These are phyloP conservation scores for Pardalotus punctatus DNA, from an alignment of 2,113 vertebrate genomes.

Conservation along the genomic window DNA sequence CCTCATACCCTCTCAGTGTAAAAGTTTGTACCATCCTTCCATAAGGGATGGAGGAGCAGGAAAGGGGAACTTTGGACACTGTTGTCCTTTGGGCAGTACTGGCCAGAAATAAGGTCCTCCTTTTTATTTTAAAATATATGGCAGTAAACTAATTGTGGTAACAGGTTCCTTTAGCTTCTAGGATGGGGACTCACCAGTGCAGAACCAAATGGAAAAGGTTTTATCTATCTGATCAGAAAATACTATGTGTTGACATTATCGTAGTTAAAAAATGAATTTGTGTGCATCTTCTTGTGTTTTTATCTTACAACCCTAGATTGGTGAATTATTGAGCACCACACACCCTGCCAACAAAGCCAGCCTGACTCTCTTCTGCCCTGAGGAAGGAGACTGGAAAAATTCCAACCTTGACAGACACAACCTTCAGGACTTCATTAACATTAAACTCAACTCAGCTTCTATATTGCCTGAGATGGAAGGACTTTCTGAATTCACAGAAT, in stretches of 20 bases:
- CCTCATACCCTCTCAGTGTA: neutral
- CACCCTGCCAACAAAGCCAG: slow-evolving; percentile 96
- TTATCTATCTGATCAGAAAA: neutral
- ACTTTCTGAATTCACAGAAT: slow-evolving; percentile 96
- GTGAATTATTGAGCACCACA: slow-evolving; percentile 92
- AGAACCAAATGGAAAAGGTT: neutral
- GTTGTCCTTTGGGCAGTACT: neutral
- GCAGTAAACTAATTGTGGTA: neutral
- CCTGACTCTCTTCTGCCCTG: slow-evolving; percentile 91
- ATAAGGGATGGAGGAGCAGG: neutral
- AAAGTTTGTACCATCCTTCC: neutral
- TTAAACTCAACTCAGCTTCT: slow-evolving; percentile 90
- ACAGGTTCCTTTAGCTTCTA: neutral
- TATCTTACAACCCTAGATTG: slow-evolving; percentile 79
- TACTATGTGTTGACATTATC: neutral
- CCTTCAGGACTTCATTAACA: slow-evolving; percentile 96
- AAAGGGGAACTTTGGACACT: neutral
- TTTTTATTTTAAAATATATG: neutral
- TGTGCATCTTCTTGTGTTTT: neutral
- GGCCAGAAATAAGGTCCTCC: neutral
- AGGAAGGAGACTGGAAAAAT: slow-evolving; percentile 97
- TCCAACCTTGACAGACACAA: slow-evolving; percentile 96
- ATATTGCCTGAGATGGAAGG: slow-evolving; percentile 96
- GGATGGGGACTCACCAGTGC: neutral
- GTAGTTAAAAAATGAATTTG: neutral